Base-by-base conservation (phyloP, 2,113 vertebrate species). In the Bufo gargarizans region DNA sequence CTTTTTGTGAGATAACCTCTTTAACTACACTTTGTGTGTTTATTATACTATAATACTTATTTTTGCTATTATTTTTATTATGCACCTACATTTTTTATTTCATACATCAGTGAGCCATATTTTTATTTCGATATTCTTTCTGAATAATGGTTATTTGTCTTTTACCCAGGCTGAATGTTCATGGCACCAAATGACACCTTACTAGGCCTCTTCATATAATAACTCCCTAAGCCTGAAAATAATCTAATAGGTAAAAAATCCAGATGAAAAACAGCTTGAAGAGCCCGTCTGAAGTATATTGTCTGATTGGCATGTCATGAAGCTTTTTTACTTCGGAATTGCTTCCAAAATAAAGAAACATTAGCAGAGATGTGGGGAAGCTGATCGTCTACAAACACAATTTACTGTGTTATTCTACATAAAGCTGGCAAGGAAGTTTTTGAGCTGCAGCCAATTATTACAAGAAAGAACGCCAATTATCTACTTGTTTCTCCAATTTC, bases 321-420 rank as follows among this genome's bases (percentile, higher is more conserved):
- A 22, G 49, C 4, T 53, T 50, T 53, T 58, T 79, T 6, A 56
- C 20, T 33, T 33, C 16, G 77, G n/a, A 80, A 80, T 14, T 13
- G 19, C 20, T 56, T 79, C 77, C 77, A 80, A 80, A 43, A 43
- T 59, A 80, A 80, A 80, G 77, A 58, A 56, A 58, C 77, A 33
- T 58, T 33, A 80, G 77, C 22, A 8, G 55, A 80, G 77, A 80
- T 13, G 53, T 33, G 50, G 77, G 77, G 77, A 56, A 79, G 77
- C 77, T 2, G 77, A 79, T 79, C 77, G 3, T 79, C 77, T 80
- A 3, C 12, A 58, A 80, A 58, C 77, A 80, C n/a, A 56, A 80
- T 58, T 58, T 33, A 80, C n/a, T 14, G 77, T 58, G 53, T 80
- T 80, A 43, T 80, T 59, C 53, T 58, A 43, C 77, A 80, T 80